phyloP scores from a whole-genome alignment of 2,113 vertebrate species.

The Solea solea region DNA sequence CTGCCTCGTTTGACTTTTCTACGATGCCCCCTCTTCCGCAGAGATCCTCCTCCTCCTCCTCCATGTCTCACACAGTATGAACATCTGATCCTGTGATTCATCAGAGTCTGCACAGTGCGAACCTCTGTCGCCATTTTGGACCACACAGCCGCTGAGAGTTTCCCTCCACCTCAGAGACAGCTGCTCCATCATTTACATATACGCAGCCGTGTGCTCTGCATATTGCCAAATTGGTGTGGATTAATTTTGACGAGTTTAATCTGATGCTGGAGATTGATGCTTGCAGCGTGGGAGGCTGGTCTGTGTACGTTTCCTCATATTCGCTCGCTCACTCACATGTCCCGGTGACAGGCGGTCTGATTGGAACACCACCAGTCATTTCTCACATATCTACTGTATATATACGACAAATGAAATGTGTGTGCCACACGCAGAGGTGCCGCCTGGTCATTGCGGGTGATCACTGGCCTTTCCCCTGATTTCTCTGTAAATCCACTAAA shows the following conservation, averaged over 20 bases:
- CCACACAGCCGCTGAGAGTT: neutral
- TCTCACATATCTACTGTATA: slow-evolving; percentile 72
- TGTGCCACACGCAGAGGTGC: slow-evolving; percentile 34
- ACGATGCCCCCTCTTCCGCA: neutral
- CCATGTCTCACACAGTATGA: slow-evolving; percentile 19
- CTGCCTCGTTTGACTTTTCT: slow-evolving; percentile 54
- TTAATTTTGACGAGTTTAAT: slow-evolving; percentile 64
- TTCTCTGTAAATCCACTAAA: neutral
- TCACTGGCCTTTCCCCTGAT: slow-evolving; percentile 10
- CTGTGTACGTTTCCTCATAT: slow-evolving; percentile 44
- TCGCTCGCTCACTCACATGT: slow-evolving; percentile 42
- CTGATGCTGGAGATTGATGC: slow-evolving; percentile 65
- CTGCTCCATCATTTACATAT: slow-evolving; percentile 48
- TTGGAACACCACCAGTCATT: slow-evolving; percentile 68
- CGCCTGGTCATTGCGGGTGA: slow-evolving; percentile 48
- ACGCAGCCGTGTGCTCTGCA: slow-evolving; percentile 38
- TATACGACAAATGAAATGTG: slow-evolving; percentile 68
- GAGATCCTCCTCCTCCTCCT: neutral
- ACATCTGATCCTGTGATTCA: slow-evolving; percentile 17
- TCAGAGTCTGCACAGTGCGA: neutral
- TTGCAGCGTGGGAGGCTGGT: slow-evolving; percentile 43
- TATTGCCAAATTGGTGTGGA: slow-evolving; percentile 52
- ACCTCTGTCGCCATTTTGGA: neutral
- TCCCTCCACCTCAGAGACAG: slow-evolving; percentile 47
- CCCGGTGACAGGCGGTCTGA: slow-evolving; percentile 63